A percentile compares a stretch with the other conserved stretches of the same genome.
phyloP scores from a whole-genome alignment of 2,113 vertebrate genomes.

The Rhinoderma darwinii region DNA sequence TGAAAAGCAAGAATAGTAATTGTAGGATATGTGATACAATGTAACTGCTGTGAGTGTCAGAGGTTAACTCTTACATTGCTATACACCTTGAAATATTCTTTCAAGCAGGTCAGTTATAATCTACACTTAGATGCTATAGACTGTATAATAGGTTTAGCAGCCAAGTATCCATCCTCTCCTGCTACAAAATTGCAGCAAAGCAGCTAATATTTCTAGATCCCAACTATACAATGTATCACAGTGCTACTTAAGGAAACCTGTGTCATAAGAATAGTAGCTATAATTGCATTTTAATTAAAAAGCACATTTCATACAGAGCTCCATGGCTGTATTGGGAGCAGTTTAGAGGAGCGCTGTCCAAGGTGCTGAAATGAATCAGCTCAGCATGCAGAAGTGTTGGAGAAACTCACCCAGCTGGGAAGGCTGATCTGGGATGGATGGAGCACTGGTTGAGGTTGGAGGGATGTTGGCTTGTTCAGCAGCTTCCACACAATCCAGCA shows the following conservation, averaged over 20 bases:
- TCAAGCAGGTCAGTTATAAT: neutral
- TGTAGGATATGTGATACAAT: neutral
- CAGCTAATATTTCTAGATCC: neutral
- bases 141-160: neutral
- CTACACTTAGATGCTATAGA: neutral
- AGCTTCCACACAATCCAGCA: slow-evolving; percentile 43
- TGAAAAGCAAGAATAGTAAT: neutral
- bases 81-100: neutral
- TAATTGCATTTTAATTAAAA: neutral
- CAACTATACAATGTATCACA: neutral
- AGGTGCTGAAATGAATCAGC: slow-evolving; percentile 42
- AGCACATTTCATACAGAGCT: neutral
- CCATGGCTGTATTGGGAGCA: neutral
- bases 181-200: neutral
- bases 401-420: slow-evolving; percentile 34
- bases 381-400: neutral
- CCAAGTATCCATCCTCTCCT: neutral
- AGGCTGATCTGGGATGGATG: slow-evolving; percentile 35
- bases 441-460: slow-evolving; percentile 4
- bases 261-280: neutral
- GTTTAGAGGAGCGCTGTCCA: slow-evolving; percentile 13
- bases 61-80: slow-evolving; percentile 13
- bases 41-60: neutral
- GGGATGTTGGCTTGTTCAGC: slow-evolving; percentile 20
- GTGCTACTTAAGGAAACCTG: neutral